Percentiles rank a stretch among this genome's conserved stretches.
Evolutionary conservation across 1,140 invertebrate species (phyloP).

Genomic region (Drosophila kohkoa): DNA sequence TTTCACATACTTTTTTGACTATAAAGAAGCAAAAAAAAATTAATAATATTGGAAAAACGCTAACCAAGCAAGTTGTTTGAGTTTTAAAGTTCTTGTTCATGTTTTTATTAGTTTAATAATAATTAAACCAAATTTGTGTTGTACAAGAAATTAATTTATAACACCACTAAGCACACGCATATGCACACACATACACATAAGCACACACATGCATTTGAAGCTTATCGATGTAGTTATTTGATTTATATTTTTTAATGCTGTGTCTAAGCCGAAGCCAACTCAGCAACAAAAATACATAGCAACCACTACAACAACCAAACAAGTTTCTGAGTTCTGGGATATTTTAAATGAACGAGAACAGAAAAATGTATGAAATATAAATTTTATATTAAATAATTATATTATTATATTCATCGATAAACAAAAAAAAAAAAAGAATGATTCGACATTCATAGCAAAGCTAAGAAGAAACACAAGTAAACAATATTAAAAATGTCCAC

Average conservation of each 20-base stretch:
- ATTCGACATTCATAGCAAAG: conserved; percentile 32
- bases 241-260: conserved; percentile 69
- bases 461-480: conserved; percentile 43
- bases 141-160: conserved; percentile 76
- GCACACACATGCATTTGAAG: conserved; percentile 54
- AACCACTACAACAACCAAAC: conserved; percentile 55
- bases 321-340: conserved; percentile 85
- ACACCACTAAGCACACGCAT: conserved; percentile 72
- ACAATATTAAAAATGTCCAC: conserved; percentile 78
- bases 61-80: conserved; percentile 70
- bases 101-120: conserved; percentile 58
- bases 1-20: conserved; percentile 45
- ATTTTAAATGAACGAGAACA: conserved; percentile 63
- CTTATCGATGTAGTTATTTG: conserved; percentile 75
- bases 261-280: conserved; percentile 37
- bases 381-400: conserved; percentile 38
- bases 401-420: conserved; percentile 20
- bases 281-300: conserved; percentile 6
- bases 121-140: conserved; percentile 67
- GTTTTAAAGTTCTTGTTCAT: conserved; percentile 63
- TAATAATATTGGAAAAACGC: conserved; percentile 34
- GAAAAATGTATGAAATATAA: conserved; percentile 38
- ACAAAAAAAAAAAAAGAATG: conserved; percentile 9
- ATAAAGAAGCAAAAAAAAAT: conserved; percentile 30
- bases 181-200: conserved; percentile 41